phyloP scores from a whole-genome alignment of 1,140 invertebrate species.

The Lepidostoma basale region DNA sequence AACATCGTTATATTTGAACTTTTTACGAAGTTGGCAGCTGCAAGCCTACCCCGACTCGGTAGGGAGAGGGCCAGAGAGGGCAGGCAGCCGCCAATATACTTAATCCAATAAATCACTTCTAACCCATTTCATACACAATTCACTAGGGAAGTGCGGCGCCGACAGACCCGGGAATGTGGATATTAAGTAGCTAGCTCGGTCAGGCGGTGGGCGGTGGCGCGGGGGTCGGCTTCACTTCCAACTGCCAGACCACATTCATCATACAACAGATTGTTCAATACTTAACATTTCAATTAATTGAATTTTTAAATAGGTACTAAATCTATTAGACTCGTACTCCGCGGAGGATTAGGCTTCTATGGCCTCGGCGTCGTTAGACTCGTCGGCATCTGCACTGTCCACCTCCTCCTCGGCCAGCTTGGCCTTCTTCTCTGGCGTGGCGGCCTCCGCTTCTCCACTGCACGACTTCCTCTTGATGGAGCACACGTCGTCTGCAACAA shows the following conservation, averaged over 20 bases:
- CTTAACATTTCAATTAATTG: conserved; percentile 43
- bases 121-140: conserved; percentile 42
- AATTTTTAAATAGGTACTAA: conserved; percentile 44
- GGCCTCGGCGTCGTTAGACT: conserved; percentile 65
- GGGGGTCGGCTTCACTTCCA: conserved; percentile 28
- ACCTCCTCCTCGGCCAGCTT: conserved; percentile 68
- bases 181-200: conserved; percentile 11
- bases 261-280: conserved; percentile 44
- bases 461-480: conserved; percentile 76
- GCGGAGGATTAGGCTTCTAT: conserved; percentile 65
- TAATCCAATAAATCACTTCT: conserved; percentile 43
- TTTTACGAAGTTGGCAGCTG: conserved; percentile 7
- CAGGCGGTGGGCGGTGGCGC: no score
- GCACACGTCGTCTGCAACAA: conserved; percentile 50
- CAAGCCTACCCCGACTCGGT: not conserved
- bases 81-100: conserved; percentile 11
- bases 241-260: conserved; percentile 45
- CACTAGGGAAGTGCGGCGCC: conserved; percentile 39
- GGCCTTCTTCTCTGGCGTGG: conserved; percentile 73
- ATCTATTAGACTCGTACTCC: conserved; percentile 33
- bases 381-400: conserved; percentile 54
- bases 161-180: conserved; percentile 43
- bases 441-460: conserved; percentile 62
- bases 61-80: not conserved
- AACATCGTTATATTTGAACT: conserved; percentile 46